These are phyloP conservation scores for Scelioninae gen. 2 DNA, from an alignment of 2,888 invertebrate genomes.

Conservation along the genomic window DNA sequence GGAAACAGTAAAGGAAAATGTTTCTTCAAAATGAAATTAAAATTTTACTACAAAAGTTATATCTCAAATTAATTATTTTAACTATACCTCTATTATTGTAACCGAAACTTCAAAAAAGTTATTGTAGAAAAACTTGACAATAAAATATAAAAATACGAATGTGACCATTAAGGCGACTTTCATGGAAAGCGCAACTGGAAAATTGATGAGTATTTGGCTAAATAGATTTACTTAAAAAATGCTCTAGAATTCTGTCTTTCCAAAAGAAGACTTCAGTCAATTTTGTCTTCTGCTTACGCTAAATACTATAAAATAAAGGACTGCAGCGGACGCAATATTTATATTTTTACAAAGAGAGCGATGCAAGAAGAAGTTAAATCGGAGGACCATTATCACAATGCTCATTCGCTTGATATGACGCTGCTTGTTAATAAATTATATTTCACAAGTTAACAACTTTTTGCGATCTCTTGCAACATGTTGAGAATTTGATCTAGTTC, in stretches of 20 bases:
- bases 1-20: too few relatives aligned
- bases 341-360: conserved; percentile 14
- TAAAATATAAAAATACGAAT: conserved; percentile 26
- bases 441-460: conserved; percentile 49
- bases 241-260: too few relatives aligned
- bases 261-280: conserved; percentile 37
- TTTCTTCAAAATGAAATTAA: too few relatives aligned
- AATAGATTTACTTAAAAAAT: conserved; percentile 21
- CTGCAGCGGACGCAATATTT: conserved; percentile 10
- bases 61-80: too few relatives aligned
- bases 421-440: conserved; percentile 4
- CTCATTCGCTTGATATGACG: conserved; percentile 52
- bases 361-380: conserved; percentile 1
- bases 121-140: conserved; percentile 5
- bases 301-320: conserved; percentile 31
- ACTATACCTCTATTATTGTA: too few relatives aligned
- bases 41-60: too few relatives aligned
- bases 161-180: conserved; percentile 23
- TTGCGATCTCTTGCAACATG: conserved; percentile 73
- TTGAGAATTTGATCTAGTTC: conserved; percentile 73
- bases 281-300: conserved; percentile 9
- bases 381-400: conserved; percentile 49
- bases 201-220: conserved; percentile 41
- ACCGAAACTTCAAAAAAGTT: too few relatives aligned
- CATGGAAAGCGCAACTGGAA: conserved; percentile 38